phyloP scores from a whole-genome alignment of 2,888 invertebrate species.

The Heliconius erato region DNA sequence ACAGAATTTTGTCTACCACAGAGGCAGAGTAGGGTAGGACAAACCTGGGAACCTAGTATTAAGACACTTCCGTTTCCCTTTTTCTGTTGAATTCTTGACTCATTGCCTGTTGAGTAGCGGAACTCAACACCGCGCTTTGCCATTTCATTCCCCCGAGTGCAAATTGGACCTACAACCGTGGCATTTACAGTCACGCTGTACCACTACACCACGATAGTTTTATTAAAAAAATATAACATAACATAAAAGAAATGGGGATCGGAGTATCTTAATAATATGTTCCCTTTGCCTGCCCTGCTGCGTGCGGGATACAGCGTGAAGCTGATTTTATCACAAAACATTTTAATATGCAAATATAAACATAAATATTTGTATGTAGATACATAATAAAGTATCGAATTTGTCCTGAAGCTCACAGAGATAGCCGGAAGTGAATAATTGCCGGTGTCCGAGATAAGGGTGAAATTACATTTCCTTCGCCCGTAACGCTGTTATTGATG shows the following conservation, averaged over 20 bases:
- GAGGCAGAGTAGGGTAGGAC: too few species aligned
- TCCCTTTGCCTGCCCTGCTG: background rate
- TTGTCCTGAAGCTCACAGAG: constrained; percentile 19
- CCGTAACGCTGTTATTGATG: constrained; percentile 14
- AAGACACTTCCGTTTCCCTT: too few species aligned
- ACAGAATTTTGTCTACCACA: too few species aligned
- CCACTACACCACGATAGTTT: background rate
- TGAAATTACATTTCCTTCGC: constrained; percentile 42
- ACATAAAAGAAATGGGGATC: too few species aligned
- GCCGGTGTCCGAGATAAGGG: constrained; percentile 49
- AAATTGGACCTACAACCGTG: background rate
- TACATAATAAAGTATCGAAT: background rate
- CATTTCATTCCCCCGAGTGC: background rate
- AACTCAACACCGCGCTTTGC: too few species aligned
- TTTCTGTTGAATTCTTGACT: too few species aligned
- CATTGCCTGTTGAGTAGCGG: too few species aligned
- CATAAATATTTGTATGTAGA: constrained; percentile 4
- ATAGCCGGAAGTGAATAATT: constrained; percentile 46
- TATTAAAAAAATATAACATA: background rate
- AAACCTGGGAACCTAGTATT: too few species aligned
- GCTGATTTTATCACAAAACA: background rate
- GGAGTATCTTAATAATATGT: background rate
- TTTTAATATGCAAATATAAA: constrained; percentile 8
- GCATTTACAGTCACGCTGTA: background rate
- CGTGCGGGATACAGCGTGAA: background rate